A percentile compares a stretch with the other conserved stretches of the same genome.
Evolutionary conservation across 2,113 vertebrate genomes (phyloP).

Genomic region (Crotophaga sulcirostris): DNA sequence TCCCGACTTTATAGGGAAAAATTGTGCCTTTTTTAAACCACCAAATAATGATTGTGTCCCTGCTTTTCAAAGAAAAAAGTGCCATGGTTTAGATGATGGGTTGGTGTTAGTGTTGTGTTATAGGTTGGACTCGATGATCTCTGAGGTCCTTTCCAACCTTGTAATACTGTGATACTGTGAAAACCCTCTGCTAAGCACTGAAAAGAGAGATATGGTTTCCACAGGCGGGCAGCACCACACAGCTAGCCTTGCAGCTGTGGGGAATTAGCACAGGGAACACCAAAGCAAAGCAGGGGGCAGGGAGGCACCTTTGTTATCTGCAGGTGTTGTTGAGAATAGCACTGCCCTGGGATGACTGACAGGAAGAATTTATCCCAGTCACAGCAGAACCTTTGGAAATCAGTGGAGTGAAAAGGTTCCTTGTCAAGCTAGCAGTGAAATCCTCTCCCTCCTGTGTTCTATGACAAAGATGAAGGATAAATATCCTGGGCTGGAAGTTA

Average conservation of each 20-base stretch:
- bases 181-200: background rate
- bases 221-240: accelerated
- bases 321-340: background rate
- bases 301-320: background rate
- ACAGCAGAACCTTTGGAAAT: background rate
- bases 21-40: background rate
- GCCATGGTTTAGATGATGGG: too few relatives aligned
- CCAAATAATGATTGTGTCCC: background rate
- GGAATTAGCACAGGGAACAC: background rate
- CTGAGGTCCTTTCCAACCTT: too few relatives aligned
- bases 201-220: background rate
- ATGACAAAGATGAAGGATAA: background rate
- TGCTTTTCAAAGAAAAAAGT: background rate
- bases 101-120: too few relatives aligned
- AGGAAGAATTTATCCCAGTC: background rate
- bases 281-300: background rate
- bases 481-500: background rate
- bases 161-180: too few relatives aligned
- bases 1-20: background rate
- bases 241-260: background rate
- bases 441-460: background rate
- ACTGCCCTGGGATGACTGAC: background rate
- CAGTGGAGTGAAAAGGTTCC: background rate
- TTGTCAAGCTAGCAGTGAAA: background rate
- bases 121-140: too few relatives aligned